A percentile compares a stretch with the other conserved stretches of the same genome.
Evolutionary conservation across 2,888 invertebrate species (phyloP).

Genomic region (Tetramorium bicarinatum): DNA sequence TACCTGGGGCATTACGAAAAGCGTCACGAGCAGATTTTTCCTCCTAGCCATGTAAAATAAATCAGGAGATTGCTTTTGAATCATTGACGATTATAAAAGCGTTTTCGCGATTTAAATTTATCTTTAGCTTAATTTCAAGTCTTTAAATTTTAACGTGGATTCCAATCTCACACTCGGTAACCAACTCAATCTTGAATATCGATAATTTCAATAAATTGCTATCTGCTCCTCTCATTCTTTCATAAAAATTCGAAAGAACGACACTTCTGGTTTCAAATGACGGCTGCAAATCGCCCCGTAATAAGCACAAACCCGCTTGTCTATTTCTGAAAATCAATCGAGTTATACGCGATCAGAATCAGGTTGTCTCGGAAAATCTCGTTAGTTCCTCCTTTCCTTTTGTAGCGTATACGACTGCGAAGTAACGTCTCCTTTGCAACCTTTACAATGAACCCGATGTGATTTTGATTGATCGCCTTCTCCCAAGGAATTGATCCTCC

Average conservation of each 20-base stretch:
- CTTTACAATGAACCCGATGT: conserved; percentile 5
- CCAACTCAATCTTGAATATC: background rate
- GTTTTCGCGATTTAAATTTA: background rate
- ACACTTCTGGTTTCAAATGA: background rate
- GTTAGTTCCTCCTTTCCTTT: conserved; percentile 72
- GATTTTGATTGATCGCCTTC: background rate
- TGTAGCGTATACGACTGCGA: conserved; percentile 63
- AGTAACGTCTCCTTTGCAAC: background rate
- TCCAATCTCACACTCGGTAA: background rate
- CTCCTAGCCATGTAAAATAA: background rate
- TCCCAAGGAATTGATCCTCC: background rate
- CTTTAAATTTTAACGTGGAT: background rate
- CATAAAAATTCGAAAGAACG: background rate
- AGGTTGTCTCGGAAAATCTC: conserved; percentile 56
- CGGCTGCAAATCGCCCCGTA: conserved; percentile 21
- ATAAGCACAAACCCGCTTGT: conserved; percentile 36
- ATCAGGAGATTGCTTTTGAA: background rate
- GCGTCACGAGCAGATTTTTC: background rate
- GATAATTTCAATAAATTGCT: background rate
- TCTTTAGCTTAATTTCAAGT: background rate
- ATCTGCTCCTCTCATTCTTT: background rate
- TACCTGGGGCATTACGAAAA: background rate
- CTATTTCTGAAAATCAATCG: background rate
- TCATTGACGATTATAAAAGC: background rate
- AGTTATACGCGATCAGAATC: conserved; percentile 37